Percentiles rank a stretch among this genome's conserved stretches.
Conservation (phyloP, 1,140 invertebrate genomes). For the Heliconius nattereri region DNA sequence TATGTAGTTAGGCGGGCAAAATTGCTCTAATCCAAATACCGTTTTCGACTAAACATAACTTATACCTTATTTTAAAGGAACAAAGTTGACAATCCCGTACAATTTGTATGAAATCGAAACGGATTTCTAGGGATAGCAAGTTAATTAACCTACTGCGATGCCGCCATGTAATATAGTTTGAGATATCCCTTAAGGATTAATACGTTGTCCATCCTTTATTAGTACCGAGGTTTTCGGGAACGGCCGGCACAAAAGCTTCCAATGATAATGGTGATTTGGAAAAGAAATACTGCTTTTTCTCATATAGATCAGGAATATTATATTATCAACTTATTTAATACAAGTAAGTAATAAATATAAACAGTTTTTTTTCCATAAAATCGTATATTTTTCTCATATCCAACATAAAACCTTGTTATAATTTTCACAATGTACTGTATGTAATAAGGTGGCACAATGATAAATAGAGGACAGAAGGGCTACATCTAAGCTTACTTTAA, state of each 20-base stretch:
- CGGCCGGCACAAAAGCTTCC: conserved; percentile 9
- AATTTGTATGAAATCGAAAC: conserved; percentile 37
- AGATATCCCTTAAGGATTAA: conserved; percentile 45
- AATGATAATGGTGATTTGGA: background rate
- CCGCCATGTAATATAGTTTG: conserved; percentile 46
- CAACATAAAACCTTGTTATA: too few species aligned
- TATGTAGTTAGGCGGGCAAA: conserved; percentile 37
- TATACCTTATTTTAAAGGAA: conserved; percentile 20
- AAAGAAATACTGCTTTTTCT: background rate
- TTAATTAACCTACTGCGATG: conserved; percentile 52
- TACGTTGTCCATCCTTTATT: conserved; percentile 42
- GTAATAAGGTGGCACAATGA: background rate
- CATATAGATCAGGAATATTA: background rate
- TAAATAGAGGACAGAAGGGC: background rate
- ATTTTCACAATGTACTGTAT: background rate
- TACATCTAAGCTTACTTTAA: background rate
- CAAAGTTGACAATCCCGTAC: conserved; percentile 28
- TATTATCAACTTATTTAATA: background rate
- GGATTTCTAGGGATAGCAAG: conserved; percentile 44
- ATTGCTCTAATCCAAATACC: conserved; percentile 45
- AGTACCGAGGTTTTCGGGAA: conserved; percentile 37
- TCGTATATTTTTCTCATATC: too few species aligned
- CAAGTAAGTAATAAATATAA: too few species aligned
- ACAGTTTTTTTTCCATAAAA: too few species aligned
- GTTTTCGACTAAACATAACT: conserved; percentile 25